A percentile compares a stretch with the other conserved stretches of the same genome.
phyloP scores from a whole-genome alignment of 2,113 vertebrate species.

The Microcebus lehilahytsara region DNA sequence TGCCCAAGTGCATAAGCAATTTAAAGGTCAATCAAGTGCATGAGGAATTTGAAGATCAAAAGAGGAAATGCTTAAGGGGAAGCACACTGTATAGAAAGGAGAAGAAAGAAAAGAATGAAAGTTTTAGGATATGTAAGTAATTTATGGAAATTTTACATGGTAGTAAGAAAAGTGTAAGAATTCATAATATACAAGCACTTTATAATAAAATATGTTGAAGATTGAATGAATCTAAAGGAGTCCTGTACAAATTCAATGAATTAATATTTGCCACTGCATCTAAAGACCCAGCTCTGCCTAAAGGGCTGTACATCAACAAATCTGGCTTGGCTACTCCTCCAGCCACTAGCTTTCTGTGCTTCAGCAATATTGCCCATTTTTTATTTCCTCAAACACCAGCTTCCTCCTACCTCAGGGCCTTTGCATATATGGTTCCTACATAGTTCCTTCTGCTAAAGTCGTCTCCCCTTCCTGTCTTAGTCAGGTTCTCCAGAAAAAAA shows the following conservation, averaged over 20 bases:
- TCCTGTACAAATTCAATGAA: background rate
- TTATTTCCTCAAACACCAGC: background rate
- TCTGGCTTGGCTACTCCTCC: background rate
- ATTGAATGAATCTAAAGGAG: background rate
- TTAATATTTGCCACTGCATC: background rate
- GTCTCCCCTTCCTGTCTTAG: background rate
- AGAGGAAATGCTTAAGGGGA: background rate
- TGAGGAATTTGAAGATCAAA: background rate
- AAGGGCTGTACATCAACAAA: background rate
- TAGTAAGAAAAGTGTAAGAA: background rate
- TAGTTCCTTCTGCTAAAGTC: background rate
- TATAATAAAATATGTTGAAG: background rate
- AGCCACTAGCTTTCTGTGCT: background rate
- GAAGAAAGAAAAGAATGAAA: background rate
- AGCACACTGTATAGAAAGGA: background rate
- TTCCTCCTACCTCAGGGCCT: background rate
- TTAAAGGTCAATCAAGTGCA: background rate
- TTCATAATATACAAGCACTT: background rate
- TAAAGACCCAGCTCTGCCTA: background rate
- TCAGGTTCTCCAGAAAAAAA: background rate
- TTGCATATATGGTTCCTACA: background rate
- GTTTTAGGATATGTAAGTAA: background rate
- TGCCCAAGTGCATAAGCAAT: background rate
- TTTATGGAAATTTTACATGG: background rate
- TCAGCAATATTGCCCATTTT: background rate